A percentile compares a stretch with the other conserved stretches of the same genome.
These are phyloP conservation scores for Porites rus DNA, from an alignment of 92 coral and sea anemone species.

Conservation along the genomic window DNA sequence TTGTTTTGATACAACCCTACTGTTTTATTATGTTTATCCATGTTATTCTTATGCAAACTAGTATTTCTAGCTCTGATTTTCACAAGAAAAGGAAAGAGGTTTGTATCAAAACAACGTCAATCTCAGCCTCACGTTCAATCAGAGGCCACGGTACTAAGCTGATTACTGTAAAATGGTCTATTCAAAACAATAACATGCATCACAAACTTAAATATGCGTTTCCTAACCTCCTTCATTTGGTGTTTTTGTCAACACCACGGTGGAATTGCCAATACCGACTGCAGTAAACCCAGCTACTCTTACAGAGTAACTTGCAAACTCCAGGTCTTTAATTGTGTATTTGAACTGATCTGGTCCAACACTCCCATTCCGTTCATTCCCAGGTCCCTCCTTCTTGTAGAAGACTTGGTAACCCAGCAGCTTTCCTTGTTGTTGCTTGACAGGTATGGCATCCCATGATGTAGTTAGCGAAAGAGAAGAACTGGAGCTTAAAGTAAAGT, in stretches of 20 bases:
- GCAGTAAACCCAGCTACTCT: slow-evolving; percentile 70
- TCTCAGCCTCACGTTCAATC: too few relatives aligned
- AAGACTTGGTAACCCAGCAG: slow-evolving; percentile 70
- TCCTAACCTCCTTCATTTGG: slow-evolving; percentile 80
- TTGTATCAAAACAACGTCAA: too few relatives aligned
- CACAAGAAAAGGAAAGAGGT: too few relatives aligned
- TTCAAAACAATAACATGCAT: background rate
- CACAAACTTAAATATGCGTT: background rate
- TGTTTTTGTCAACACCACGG: background rate
- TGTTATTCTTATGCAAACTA: too few relatives aligned
- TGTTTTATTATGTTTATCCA: too few relatives aligned
- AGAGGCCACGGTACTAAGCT: too few relatives aligned
- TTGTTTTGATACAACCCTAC: too few relatives aligned
- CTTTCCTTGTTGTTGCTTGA: slow-evolving; percentile 58
- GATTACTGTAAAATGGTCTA: too few relatives aligned
- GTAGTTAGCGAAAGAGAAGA: slow-evolving; percentile 64
- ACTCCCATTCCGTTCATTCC: background rate
- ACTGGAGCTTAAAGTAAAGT: slow-evolving; percentile 49
- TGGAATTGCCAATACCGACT: slow-evolving; percentile 65
- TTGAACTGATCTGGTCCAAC: slow-evolving; percentile 21
- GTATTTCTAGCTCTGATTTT: too few relatives aligned
- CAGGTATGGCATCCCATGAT: slow-evolving; percentile 75
- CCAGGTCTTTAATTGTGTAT: slow-evolving; percentile 35
- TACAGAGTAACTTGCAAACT: slow-evolving; percentile 60
- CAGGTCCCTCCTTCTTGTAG: slow-evolving; percentile 47